A percentile compares a stretch with the other conserved stretches of the same genome.
Conservation (phyloP, 2,797 vertebrate genomes). For the Macrochelys suwanniensis region DNA sequence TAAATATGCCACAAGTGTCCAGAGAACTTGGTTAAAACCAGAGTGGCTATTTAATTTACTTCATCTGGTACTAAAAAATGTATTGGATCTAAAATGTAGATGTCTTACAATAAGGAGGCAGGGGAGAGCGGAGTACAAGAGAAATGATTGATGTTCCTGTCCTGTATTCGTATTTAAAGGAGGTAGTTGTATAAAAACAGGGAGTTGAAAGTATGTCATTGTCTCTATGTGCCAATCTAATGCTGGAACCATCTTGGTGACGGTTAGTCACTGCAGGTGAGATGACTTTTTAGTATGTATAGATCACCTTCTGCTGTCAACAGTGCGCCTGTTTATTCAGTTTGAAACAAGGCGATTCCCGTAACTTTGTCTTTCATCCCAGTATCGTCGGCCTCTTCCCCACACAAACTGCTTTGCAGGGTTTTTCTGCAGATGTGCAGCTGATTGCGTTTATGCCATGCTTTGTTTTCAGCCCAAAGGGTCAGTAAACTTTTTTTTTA, state of each 20-base stretch:
- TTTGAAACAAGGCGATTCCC: neutral
- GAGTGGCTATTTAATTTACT: rapidly evolving
- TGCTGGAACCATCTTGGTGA: rapidly evolving
- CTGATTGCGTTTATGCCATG: neutral
- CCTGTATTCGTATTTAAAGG: rapidly evolving
- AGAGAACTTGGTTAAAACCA: neutral
- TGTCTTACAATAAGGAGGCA: rapidly evolving
- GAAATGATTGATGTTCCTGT: neutral
- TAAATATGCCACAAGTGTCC: rapidly evolving
- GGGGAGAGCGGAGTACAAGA: neutral
- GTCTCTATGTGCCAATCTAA: rapidly evolving
- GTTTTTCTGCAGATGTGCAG: conserved; percentile 28
- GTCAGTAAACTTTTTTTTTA: neutral
- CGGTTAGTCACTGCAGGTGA: neutral
- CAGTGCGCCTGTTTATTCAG: neutral
- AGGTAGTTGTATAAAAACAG: rapidly evolving
- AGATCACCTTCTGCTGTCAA: neutral
- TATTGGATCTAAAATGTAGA: neutral
- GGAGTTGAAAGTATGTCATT: neutral
- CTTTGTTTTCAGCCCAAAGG: neutral
- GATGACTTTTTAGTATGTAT: neutral
- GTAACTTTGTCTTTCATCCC: neutral
- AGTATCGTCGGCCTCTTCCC: neutral
- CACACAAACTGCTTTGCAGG: rapidly evolving
- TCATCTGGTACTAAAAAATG: neutral